A percentile compares a stretch with the other conserved stretches of the same genome.
These are phyloP conservation scores for Artemisiospiza belli DNA, from an alignment of 2,113 vertebrate genomes.

Conservation along the genomic window DNA sequence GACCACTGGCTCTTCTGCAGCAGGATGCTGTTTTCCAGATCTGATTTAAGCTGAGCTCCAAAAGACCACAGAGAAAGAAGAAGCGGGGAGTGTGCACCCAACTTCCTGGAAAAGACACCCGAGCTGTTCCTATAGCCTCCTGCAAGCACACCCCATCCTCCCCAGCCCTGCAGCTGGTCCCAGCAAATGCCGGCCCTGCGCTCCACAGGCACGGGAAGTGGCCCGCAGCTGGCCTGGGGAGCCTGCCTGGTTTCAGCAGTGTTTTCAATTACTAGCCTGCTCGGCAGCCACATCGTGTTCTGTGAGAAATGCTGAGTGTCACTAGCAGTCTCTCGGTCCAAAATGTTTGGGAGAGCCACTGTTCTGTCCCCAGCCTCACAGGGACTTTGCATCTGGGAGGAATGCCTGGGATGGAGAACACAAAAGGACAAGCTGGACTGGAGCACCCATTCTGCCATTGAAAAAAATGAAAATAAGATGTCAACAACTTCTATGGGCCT, in stretches of 20 bases:
- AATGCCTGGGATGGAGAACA: slow-evolving; percentile 2
- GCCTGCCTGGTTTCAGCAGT: neutral
- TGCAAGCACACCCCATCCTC: neutral
- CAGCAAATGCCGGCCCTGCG: neutral
- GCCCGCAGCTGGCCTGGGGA: neutral
- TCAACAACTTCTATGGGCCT: slow-evolving; percentile 35
- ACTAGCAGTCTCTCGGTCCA: neutral
- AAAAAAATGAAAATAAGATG: slow-evolving; percentile 38
- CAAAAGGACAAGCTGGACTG: neutral
- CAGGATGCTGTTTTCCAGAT: slow-evolving; percentile 8
- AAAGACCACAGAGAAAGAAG: neutral
- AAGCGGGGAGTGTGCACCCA: neutral
- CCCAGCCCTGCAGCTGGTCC: neutral
- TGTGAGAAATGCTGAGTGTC: neutral
- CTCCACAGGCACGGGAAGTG: neutral
- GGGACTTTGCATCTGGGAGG: neutral
- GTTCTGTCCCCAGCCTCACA: neutral
- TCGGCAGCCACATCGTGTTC: neutral
- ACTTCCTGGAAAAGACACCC: slow-evolving; percentile 29
- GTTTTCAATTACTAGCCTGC: slow-evolving; percentile 44
- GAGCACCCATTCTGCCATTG: neutral
- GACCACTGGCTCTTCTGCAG: neutral
- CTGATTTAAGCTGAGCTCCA: neutral
- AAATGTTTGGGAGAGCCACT: neutral
- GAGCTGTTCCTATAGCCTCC: neutral